Evolutionary conservation across 2,888 invertebrate species (phyloP), one percentile per base, ranked within the genome.

Genomic region (Periphyllus acericola): DNA sequence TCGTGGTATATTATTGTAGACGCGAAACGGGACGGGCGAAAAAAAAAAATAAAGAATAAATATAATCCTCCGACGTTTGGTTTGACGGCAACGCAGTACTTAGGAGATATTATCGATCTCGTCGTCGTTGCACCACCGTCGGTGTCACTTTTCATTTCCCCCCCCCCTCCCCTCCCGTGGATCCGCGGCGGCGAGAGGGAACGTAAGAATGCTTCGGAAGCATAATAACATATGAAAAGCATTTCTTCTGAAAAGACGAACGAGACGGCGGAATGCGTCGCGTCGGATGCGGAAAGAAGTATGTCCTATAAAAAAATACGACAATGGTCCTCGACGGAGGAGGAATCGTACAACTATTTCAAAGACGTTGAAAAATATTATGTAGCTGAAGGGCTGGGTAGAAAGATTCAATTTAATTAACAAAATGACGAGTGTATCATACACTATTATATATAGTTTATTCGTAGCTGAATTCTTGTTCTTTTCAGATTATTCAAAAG

Each of bases 191-290:
- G 3, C n/a, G n/a, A 32, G 19, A 9, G 78, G 8, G 25, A 32
- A 11, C 25, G 52, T 25, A 55, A 46, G 46, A 46, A 79, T 55
- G 60, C 60, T 34, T 17, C 60, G 79, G n/a, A 79, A 79, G 34
- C 36, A 17, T 52, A 76, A 32, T 72, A 46, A n/a, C 46, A 5
- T 52, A 76, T 32, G 52, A 78, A 78, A 55, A 78, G 78, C 55
- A 55, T 34, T 78, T 52, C 14, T 55, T 14, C 52, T 78, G 78
- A 78, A 78, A 55, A 78, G 21, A 78, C n/a, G 55, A 55, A 78
- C 52, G 55, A 52, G 52, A 34, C 55, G n/a, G n/a, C n/a, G n/a
- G 52, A 55, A 78, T 52, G 29, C 76, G 46, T 79, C 46, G 34
- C n/a, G n/a, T n/a, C 9, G 21, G 36, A 79, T 71, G 17, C 71